Conservation (phyloP, 2,888 invertebrate genomes). For the Drosophila anceps region DNA sequence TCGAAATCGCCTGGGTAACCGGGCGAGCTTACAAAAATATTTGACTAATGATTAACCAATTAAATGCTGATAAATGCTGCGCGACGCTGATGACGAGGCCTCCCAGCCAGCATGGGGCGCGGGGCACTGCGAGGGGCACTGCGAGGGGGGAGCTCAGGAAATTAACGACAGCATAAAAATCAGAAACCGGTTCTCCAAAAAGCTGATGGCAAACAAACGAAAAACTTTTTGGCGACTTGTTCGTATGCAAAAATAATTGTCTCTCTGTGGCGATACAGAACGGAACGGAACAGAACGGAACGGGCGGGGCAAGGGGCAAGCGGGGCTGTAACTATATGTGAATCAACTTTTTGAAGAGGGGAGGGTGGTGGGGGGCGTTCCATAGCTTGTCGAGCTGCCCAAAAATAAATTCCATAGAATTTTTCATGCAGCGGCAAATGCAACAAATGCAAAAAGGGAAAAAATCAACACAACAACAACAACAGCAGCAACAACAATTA, state of each 20-base stretch:
- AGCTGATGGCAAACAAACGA: constrained; percentile 8
- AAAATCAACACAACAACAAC: constrained; percentile 21
- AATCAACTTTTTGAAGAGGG: too few relatives aligned
- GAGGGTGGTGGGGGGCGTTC: constrained; percentile 8
- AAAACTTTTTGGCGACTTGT: constrained; percentile 9
- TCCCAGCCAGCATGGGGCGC: background rate
- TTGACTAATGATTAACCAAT: constrained; percentile 78
- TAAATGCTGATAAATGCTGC: constrained; percentile 66
- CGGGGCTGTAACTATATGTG: too few relatives aligned
- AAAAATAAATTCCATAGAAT: constrained; percentile 56
- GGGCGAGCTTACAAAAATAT: constrained; percentile 59
- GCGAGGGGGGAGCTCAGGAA: constrained; percentile 13
- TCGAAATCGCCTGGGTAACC: constrained; percentile 8
- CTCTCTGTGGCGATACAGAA: constrained; percentile 21
- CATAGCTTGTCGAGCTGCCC: constrained; percentile 12
- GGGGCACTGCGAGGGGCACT: rapidly evolving
- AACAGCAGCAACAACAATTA: constrained; percentile 20
- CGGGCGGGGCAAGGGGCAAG: background rate
- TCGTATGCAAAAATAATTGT: constrained; percentile 55
- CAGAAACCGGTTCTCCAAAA: constrained; percentile 35
- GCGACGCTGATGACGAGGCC: constrained; percentile 16
- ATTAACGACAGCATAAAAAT: constrained; percentile 37
- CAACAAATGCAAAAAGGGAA: constrained; percentile 57
- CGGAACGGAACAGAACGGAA: background rate
- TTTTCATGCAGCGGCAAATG: constrained; percentile 60